phyloP scores from a whole-genome alignment of 2,113 vertebrate genomes.

The Platysteira castanea region DNA sequence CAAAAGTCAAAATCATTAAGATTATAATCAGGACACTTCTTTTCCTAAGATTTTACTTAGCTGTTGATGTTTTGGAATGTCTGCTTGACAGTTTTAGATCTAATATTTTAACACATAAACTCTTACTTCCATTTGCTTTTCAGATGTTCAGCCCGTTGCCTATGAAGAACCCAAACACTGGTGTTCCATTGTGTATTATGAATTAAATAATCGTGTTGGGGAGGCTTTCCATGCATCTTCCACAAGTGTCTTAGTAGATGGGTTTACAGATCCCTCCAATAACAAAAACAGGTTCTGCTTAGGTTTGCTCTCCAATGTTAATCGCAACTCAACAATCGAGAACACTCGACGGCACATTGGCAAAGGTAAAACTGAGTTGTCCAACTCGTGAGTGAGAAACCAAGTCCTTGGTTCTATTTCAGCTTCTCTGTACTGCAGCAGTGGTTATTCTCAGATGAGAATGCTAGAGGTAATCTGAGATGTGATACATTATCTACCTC shows the following conservation, averaged over 20 bases:
- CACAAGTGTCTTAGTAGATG: conserved; percentile 94
- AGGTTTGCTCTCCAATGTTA: conserved; percentile 92
- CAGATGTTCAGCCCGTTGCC: conserved; percentile 95
- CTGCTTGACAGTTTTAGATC: neutral
- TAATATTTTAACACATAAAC: neutral
- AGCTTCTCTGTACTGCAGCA: neutral
- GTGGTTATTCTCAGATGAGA: neutral
- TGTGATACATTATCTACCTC: neutral
- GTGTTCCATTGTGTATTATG: conserved; percentile 99
- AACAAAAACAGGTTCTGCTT: conserved; percentile 98
- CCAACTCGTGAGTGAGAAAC: accelerated
- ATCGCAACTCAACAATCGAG: conserved; percentile 95
- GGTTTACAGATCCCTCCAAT: conserved; percentile 96
- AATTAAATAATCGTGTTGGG: conserved; percentile 93
- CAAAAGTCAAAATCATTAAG: neutral
- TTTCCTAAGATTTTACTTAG: neutral
- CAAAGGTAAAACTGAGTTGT: conserved; percentile 79
- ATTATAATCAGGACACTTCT: neutral
- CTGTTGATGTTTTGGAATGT: neutral
- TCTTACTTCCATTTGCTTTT: neutral
- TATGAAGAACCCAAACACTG: conserved; percentile 95
- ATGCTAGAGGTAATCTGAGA: neutral
- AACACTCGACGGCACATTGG: conserved; percentile 94
- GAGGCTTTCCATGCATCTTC: conserved; percentile 96
- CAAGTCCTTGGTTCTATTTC: neutral